Conservation (phyloP, 2,888 invertebrate species). For the Nasonia oneida region DNA sequence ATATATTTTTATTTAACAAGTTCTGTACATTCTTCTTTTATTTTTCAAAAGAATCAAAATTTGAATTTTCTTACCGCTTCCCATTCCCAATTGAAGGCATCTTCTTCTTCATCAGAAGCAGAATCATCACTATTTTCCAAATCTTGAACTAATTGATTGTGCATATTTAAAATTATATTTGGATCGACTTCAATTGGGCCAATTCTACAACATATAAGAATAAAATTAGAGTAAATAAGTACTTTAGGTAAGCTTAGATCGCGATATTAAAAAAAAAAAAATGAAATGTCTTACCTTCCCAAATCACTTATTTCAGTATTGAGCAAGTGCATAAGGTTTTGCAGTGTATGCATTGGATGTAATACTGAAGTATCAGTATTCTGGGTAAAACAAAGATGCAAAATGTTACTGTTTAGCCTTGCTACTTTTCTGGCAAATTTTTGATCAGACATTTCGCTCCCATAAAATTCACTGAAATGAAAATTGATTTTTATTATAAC, state of each 20-base stretch:
- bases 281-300: conserved; percentile 83
- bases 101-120: conserved; percentile 85
- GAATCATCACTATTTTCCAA: conserved; percentile 84
- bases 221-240: background rate
- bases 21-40: background rate
- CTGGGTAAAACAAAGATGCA: conserved; percentile 89
- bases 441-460: conserved; percentile 85
- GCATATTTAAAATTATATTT: conserved; percentile 82
- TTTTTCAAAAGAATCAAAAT: background rate
- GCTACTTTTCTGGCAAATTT: conserved; percentile 88
- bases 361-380: conserved; percentile 84
- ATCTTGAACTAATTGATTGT: conserved; percentile 83
- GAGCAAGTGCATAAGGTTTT: conserved; percentile 86
- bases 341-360: conserved; percentile 86
- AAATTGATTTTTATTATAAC: conserved; percentile 65
- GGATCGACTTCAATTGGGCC: conserved; percentile 84
- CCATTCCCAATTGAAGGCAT: conserved; percentile 90
- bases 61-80: conserved; percentile 84
- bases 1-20: conserved; percentile 22
- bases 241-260: background rate
- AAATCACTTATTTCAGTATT: conserved; percentile 85
- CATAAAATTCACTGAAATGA: conserved; percentile 88
- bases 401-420: conserved; percentile 89
- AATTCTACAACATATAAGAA: conserved; percentile 77
- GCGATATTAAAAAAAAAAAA: conserved; percentile 20